These are phyloP conservation scores for Alsophila aescularia DNA, from an alignment of 2,888 invertebrate genomes.

Conservation along the genomic window DNA sequence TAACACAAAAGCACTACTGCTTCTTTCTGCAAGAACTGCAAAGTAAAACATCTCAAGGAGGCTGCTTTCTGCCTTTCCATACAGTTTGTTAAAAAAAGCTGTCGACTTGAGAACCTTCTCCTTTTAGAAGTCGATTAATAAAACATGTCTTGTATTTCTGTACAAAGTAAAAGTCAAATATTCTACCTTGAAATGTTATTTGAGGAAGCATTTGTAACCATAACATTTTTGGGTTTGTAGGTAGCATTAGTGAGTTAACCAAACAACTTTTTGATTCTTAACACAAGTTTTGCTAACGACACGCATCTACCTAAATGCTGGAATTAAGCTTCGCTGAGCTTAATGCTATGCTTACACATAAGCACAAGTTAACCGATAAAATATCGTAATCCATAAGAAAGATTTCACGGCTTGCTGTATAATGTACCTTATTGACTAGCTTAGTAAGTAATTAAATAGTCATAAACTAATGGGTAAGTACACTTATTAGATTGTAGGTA, in stretches of 20 bases:
- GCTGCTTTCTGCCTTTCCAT: conserved; percentile 29
- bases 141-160: conserved; percentile 10
- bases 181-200: conserved; percentile 19
- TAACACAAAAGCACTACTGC: too few relatives aligned
- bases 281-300: conserved; percentile 47
- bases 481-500: conserved; percentile 20
- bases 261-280: conserved; percentile 17
- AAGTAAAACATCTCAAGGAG: conserved; percentile 16
- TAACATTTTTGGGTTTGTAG: conserved; percentile 27
- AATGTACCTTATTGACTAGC: conserved; percentile 15
- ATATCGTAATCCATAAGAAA: conserved; percentile 1
- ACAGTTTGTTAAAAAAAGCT: too few relatives aligned
- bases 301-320: conserved; percentile 59
- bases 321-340: conserved; percentile 59
- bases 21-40: conserved; percentile 21
- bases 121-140: too few relatives aligned
- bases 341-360: conserved; percentile 43
- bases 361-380: conserved; percentile 8
- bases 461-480: conserved; percentile 17
- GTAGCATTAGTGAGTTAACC: conserved; percentile 22
- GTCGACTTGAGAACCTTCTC: too few relatives aligned
- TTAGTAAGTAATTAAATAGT: conserved; percentile 24
- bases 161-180: conserved; percentile 16
- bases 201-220: conserved; percentile 28
- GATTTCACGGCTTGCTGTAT: conserved; percentile 27